Conservation (phyloP, 2,888 invertebrate species). For the Noctua janthina region DNA sequence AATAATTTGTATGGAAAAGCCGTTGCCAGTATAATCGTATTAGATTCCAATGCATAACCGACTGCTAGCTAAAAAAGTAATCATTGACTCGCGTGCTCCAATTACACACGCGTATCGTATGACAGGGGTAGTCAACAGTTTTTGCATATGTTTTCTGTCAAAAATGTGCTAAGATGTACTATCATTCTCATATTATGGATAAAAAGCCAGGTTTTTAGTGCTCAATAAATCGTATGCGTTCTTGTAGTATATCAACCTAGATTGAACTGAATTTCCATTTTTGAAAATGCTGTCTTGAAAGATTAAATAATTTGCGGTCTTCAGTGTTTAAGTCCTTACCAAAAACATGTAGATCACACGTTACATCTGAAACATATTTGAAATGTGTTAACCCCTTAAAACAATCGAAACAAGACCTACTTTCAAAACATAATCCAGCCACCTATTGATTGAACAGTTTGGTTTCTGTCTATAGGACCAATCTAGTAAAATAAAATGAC, state of each 20-base stretch:
- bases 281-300: not conserved
- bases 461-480: not conserved
- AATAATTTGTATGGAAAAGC: slow-evolving; percentile 28
- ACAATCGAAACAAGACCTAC: not conserved
- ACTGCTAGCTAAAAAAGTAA: slow-evolving; percentile 53
- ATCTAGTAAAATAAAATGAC: no score
- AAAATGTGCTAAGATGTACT: not conserved
- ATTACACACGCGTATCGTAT: slow-evolving; percentile 44
- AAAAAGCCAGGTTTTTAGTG: not conserved
- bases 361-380: not conserved
- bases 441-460: not conserved
- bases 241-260: not conserved
- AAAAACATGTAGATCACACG: not conserved
- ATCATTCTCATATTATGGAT: not conserved
- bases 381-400: not conserved
- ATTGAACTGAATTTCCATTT: not conserved
- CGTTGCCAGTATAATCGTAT: slow-evolving; percentile 39
- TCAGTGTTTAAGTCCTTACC: not conserved
- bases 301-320: not conserved
- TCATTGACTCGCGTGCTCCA: slow-evolving; percentile 55
- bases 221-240: not conserved
- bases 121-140: slow-evolving; percentile 41
- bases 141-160: not conserved
- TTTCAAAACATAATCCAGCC: not conserved
- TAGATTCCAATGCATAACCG: slow-evolving; percentile 57